phyloP scores from a whole-genome alignment of 2,113 vertebrate genomes.

The Paralichthys olivaceus region DNA sequence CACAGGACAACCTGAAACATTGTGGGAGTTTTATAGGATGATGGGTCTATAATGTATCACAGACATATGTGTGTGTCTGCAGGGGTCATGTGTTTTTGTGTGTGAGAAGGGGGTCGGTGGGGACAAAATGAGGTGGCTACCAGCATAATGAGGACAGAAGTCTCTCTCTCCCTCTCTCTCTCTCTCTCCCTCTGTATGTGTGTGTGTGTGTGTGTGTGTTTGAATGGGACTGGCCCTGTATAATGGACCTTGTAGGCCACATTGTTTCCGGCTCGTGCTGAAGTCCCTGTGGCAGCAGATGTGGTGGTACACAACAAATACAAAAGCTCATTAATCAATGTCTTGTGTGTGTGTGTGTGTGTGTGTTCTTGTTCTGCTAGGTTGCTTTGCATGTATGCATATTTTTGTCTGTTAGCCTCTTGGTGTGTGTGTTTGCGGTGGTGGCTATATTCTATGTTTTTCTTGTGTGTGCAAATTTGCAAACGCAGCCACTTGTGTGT shows the following conservation, averaged over 20 bases:
- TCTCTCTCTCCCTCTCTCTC: not conserved
- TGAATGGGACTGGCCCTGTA: slow-evolving; percentile 42
- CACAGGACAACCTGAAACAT: slow-evolving; percentile 6
- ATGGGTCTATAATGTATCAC: slow-evolving; percentile 27
- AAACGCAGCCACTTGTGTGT: slow-evolving; percentile 11
- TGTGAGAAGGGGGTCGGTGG: slow-evolving; percentile 15
- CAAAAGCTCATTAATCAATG: slow-evolving; percentile 81
- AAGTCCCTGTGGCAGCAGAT: slow-evolving; percentile 76
- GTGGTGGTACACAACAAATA: slow-evolving; percentile 71
- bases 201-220: slow-evolving; percentile 23
- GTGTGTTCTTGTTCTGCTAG: slow-evolving; percentile 15
- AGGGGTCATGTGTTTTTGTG: slow-evolving; percentile 31
- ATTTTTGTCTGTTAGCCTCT: slow-evolving; percentile 28
- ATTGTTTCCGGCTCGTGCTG: slow-evolving; percentile 77
- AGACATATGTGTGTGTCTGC: slow-evolving; percentile 22
- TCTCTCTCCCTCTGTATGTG: slow-evolving; percentile 15
- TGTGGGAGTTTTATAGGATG: slow-evolving; percentile 17
- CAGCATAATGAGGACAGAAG: slow-evolving; percentile 54
- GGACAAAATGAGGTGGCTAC: slow-evolving; percentile 52
- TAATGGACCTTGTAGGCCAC: slow-evolving; percentile 58
- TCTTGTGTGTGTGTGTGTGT: slow-evolving; percentile 42
- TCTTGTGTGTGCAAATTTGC: slow-evolving; percentile 11
- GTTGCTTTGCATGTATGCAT: slow-evolving; percentile 45
- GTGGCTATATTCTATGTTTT: not conserved
- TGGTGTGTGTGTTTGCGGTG: not conserved